Conservation (phyloP, 2,113 vertebrate genomes). For the Pogonocichla stellata region DNA sequence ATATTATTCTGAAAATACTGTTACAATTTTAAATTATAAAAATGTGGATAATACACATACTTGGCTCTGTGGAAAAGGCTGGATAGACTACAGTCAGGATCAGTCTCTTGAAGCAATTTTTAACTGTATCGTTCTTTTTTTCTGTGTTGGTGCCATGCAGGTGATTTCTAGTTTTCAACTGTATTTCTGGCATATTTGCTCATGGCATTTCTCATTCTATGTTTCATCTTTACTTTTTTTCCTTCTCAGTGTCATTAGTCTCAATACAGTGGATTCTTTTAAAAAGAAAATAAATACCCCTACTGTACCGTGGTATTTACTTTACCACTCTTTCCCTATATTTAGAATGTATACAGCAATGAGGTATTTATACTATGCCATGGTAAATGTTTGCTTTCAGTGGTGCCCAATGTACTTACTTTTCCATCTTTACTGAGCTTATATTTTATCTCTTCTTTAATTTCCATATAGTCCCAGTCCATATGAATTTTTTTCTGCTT, state of each 20-base stretch:
- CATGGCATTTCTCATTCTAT: not conserved
- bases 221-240: conserved; percentile 7
- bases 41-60: not conserved
- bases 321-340: conserved; percentile 54
- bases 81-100: not conserved
- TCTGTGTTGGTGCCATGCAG: not conserved
- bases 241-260: not conserved
- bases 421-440: conserved; percentile 46
- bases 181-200: not conserved
- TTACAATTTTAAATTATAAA: not conserved
- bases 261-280: conserved; percentile 45
- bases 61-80: not conserved
- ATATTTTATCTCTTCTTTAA: conserved; percentile 30
- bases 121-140: not conserved
- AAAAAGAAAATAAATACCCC: conserved; percentile 55
- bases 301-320: conserved; percentile 56
- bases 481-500: not conserved
- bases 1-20: not conserved
- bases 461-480: not conserved
- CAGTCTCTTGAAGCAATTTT: not conserved
- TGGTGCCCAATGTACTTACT: conserved; percentile 48
- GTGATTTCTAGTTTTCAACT: not conserved
- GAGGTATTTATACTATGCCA: conserved; percentile 63
- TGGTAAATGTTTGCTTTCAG: conserved; percentile 66
- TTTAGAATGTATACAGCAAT: conserved; percentile 67